Base-by-base conservation (phyloP, 2,888 invertebrate species). In the Gortyna flavago region DNA sequence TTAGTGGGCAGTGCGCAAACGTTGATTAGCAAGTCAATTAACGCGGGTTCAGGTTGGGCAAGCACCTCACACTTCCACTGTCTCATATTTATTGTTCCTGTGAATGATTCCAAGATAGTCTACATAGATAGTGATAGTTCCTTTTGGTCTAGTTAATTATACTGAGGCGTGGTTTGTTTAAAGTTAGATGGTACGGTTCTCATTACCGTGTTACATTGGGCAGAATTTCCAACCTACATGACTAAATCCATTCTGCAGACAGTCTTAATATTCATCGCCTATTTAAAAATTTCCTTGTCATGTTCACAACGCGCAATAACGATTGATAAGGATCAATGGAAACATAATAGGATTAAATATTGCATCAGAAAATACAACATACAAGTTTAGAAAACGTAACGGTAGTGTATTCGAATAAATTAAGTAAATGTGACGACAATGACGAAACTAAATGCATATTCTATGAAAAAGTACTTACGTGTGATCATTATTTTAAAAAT, bases 1-100 rank as follows among this genome's bases (percentile, higher is more conserved):
- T 87, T 89, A 85, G 79, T 78, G 77, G 86, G 72, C 79, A 76
- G 87, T 84, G 84, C 88, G 89, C 90, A 85, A 90, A 89, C 88
- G 86, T 88, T 89, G 85, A 93, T 93, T 93, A 93, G 93, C 93
- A 93, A 93, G 91, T 93, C 92, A 90, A 92, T 92, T 92, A 92
- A 89, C 89, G 81, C 84, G 89, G 78, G 91, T 92, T 91, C 91
- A 91, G 83, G 90, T 92, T 91, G 89, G 89, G 90, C 89, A 91
- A 91, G 87, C 90, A 89, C 88, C 88, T 86, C 84, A 73, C 74
- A 77, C 84, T 78, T 86, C 75, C 79, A 79, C 74, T 68, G 80
- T 81, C 88, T 84, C 84, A 84, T 85, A 88, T 87, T 83, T 83
- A 87, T 89, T 89, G 88, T 89, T 89, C 83, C 88, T 86, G 79